phyloP scores from a whole-genome alignment of 2,113 vertebrate genomes.

The Hippolais icterina region DNA sequence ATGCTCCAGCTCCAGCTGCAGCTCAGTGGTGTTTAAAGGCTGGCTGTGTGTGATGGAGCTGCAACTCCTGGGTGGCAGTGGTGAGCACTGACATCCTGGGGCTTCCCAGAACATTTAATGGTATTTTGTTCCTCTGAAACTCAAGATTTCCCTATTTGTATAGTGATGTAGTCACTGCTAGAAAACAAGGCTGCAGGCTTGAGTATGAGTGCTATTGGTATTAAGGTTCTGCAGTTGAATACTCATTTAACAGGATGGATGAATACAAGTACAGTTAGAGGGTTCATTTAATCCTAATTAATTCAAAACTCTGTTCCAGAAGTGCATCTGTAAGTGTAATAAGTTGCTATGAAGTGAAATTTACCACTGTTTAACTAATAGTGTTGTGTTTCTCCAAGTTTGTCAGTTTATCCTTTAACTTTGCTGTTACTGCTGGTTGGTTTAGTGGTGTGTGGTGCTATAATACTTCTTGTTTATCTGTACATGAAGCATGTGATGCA shows the following conservation, averaged over 20 bases:
- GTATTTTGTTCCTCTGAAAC: accelerated
- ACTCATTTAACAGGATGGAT: neutral
- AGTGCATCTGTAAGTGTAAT: neutral
- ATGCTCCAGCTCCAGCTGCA: accelerated
- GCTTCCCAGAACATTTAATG: accelerated
- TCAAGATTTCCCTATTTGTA: accelerated
- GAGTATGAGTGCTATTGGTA: accelerated
- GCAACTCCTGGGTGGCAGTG: accelerated
- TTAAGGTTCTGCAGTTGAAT: neutral
- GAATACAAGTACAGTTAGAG: accelerated
- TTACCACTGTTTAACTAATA: accelerated
- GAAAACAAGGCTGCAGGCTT: accelerated
- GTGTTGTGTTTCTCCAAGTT: neutral
- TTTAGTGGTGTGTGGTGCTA: accelerated
- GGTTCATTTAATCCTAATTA: neutral
- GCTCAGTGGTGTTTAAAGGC: no score
- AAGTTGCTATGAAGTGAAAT: neutral
- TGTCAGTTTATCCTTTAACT: neutral
- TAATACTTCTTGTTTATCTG: accelerated
- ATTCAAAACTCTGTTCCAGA: neutral
- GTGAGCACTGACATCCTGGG: neutral
- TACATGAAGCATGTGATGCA: accelerated
- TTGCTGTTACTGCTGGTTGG: neutral
- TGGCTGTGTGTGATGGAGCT: neutral
- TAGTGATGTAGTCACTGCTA: accelerated